Conservation (phyloP, 2,888 invertebrate genomes). For the Nemurella pictetii region DNA sequence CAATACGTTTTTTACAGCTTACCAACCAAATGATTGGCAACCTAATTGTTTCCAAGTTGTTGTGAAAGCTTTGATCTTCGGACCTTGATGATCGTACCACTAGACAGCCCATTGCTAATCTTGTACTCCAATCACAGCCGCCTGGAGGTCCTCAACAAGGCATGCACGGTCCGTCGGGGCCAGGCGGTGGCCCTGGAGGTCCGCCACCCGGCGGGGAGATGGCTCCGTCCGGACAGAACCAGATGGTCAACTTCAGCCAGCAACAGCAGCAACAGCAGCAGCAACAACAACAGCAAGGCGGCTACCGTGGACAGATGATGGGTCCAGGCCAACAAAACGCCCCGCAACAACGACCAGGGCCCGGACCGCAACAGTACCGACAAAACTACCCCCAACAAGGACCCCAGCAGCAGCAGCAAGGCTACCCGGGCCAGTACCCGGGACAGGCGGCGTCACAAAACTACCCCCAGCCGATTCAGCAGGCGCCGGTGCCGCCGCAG, state of each 20-base stretch:
- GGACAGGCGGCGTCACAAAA: slow-evolving; percentile 50
- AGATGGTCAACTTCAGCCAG: slow-evolving; percentile 46
- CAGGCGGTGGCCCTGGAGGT: slow-evolving; percentile 49
- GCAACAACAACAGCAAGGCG: slow-evolving; percentile 46
- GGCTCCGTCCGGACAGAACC: slow-evolving; percentile 48
- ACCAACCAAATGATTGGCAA: no score
- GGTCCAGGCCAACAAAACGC: slow-evolving; percentile 52
- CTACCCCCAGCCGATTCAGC: slow-evolving; percentile 43
- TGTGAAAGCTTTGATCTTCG: no score
- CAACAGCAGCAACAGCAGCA: slow-evolving; percentile 50
- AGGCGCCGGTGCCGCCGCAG: slow-evolving; percentile 47
- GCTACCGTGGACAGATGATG: slow-evolving; percentile 61
- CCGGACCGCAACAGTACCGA: slow-evolving; percentile 56
- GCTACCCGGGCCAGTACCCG: slow-evolving; percentile 62
- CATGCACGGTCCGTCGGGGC: slow-evolving; percentile 52
- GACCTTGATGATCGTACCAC: no score
- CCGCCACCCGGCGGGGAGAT: slow-evolving; percentile 50
- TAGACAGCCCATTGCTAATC: no score
- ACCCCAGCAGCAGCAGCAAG: slow-evolving; percentile 67
- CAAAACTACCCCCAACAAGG: slow-evolving; percentile 70
- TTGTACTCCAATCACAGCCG: slow-evolving; percentile 53
- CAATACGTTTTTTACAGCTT: not conserved
- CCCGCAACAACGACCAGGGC: slow-evolving; percentile 48
- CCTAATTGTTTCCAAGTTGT: no score
- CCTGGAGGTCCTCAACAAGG: slow-evolving; percentile 56